Base-by-base conservation (phyloP, 2,113 vertebrate species). In the Anhinga rufa region DNA sequence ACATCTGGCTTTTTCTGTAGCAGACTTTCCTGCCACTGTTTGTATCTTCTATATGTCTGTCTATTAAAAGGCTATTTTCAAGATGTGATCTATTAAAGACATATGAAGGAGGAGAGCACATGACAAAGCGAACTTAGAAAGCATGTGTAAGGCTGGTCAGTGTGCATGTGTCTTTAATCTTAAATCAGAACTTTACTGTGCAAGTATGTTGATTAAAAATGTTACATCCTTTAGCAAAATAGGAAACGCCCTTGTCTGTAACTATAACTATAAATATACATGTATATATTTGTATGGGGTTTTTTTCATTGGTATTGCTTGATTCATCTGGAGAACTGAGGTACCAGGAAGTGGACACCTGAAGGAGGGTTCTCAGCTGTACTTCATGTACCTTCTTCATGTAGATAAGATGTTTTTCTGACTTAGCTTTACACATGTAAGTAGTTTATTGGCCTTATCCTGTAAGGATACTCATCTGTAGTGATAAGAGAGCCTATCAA, bases 401-500 rank as follows among this genome's bases (percentile, higher is more conserved):
- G 34, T 25, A 93, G 83, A 91, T 91, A 95, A 96, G 91, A 60
- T 76, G 14, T 34, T 76, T 93, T 89, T 91, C 65, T 91, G 81
- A 26, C 80, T 84, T 84, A 82, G 55, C 34, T 81, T 92, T 86
- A 88, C 42, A 78, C 36, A 71, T 71, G 9, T 64, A 61, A 94
- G 80, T 85, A 32, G 55, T 93, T 92, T 92, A 96, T 69, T 90
- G 18, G 71, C 57, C 80, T 89, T 78, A 71, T 75, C 80, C 75
- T 48, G 49, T 57, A 81, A 92, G 79, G 79, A 86, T 92, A 88
- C 42, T 94, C 11, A 44, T 82, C 58, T 42, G 46, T 19, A 93
- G 69, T 75, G 93, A 94, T 95, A 96, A 93, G 69, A 77, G 16
- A 83, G 52, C 10, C 74, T 96, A 93, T 82, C 85, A 86, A 92